Evolutionary conservation across 37 sponge, comb jelly and placozoan genomes (phyloP), one percentile per base, ranked within the genome.

Genomic region (Haliclona indistincta): DNA sequence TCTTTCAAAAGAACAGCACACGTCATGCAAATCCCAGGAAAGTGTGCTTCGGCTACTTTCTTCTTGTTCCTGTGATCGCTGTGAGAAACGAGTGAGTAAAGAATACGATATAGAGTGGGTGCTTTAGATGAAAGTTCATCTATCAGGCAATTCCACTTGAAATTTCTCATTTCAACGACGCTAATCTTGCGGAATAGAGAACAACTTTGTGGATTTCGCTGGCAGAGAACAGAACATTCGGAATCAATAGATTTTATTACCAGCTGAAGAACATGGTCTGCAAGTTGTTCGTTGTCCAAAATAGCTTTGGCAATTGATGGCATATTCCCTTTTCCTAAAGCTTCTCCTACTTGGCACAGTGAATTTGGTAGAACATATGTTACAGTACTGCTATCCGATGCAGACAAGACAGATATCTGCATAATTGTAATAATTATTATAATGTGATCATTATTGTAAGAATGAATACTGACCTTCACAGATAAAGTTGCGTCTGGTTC

Each of bases 1-100:
- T 67, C 68, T 26, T 67, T 67, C 44, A 67, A 45, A 30, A 67
- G 19, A 22, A 41, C 22, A 4, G 68, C 38, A 39, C 19, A 25
- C 2, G 68, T 45, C 68, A 67, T 67, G 44, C 68, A 38, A 37
- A 67, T 67, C 7, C 68, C 68, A 39, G 68, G 68, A 2, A 43
- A 23, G 19, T 67, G 68, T 30, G 22, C 30, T 29, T 20, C 20
- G 3, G 44, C 68, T 19, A 23, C 11, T 30, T 67, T 67, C 4
- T 42, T 23, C 28, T 67, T 38, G 68, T 67, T 67, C 22, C 68
- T 43, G 10, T 38, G 44, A 30, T 67, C 68, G 43, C 11, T 67
- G 22, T 15, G 1, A 25, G 42, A 42, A 3, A 17, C 20, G 20
- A 67, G 22, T 2, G 44, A 29, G 25, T 13, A 67, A 4, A 67